Base-by-base conservation (phyloP, 2,113 vertebrate genomes). In the Copsychus sechellarum region DNA sequence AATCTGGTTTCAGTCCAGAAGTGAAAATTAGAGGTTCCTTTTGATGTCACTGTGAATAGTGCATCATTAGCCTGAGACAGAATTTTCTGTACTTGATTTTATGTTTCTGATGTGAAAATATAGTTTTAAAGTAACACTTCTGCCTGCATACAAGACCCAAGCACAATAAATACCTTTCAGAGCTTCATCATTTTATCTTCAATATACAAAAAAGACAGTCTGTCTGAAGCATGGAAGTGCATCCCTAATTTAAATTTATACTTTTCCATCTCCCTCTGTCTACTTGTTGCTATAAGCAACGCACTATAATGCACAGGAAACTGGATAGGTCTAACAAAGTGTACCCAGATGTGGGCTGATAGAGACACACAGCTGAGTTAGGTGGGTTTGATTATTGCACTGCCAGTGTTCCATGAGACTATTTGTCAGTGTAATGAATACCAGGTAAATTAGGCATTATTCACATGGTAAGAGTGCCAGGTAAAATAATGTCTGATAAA, bases 211-310 rank as follows among this genome's bases (percentile, higher is more conserved):
- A 79, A 71, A 43, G 17, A 45, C 58, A 61, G 4, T 33, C 43
- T 31, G 7, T 64, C 50, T 72, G 45, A 81, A 48, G 23, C 31
- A 76, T 48, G 17, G 19, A 48, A 85, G 22, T 43, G 5, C 61
- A 91, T 47, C 33, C 13, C 31, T 92, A 62, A 78, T 67, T 72
- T 60, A 90, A 82, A 82, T 67, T 47, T 33, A 62, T 81, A 38
- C 25, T 90, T 69, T 67, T 67, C 28, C 38, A 29, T 56, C 6
- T 22, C 73, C 53, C 54, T 36, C 47, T 86, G 36, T 54, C 72
- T 84, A 43, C 61, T 87, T 76, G 73, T 95, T 96, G 74, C 70
- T 57, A 60, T 93, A 67, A 94, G 66, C 85, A 95, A 76, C 1
- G 0, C 25, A 22, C 53, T 56, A 3, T 25, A 69, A n/a, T n/a